phyloP scores from a whole-genome alignment of 2,888 invertebrate species.

The Phrixothrix hirtus region DNA sequence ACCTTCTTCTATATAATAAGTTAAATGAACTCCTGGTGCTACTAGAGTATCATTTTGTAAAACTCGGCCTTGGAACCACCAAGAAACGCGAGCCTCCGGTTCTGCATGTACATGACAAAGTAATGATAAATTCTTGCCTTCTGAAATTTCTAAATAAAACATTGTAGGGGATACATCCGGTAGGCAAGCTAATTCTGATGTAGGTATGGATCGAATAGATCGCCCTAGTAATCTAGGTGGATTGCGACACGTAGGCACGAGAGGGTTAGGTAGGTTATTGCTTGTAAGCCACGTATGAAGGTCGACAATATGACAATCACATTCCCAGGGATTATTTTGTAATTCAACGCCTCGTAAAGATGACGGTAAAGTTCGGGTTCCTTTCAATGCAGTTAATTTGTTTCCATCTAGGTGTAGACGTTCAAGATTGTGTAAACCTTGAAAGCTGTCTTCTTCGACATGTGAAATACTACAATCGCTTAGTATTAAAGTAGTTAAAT shows the following conservation, averaged over 20 bases:
- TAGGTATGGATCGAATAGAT: constrained; percentile 68
- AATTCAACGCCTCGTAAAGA: constrained; percentile 78
- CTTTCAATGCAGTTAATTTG: constrained; percentile 72
- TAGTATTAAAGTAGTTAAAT: constrained; percentile 79
- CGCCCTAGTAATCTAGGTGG: constrained; percentile 70
- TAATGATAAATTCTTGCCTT: constrained; percentile 80
- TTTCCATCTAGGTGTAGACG: constrained; percentile 85
- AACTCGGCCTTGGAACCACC: constrained; percentile 82
- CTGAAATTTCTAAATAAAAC: constrained; percentile 74
- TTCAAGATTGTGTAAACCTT: constrained; percentile 78
- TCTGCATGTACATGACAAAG: constrained; percentile 79
- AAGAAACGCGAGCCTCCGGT: constrained; percentile 79
- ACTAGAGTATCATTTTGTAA: constrained; percentile 75
- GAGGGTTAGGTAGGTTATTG: constrained; percentile 75
- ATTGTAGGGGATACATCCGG: constrained; percentile 78
- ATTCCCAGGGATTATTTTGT: constrained; percentile 87
- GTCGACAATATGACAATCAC: constrained; percentile 81
- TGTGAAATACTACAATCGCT: constrained; percentile 77
- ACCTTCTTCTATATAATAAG: constrained; percentile 73
- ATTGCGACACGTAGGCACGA: constrained; percentile 76
- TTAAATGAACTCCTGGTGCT: constrained; percentile 68
- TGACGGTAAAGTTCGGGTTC: constrained; percentile 70
- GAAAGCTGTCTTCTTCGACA: constrained; percentile 80
- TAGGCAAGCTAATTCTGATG: constrained; percentile 77
- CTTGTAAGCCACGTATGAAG: constrained; percentile 77